Conservation (phyloP, 2,113 vertebrate species). For the Tricholaema leucomelas region DNA sequence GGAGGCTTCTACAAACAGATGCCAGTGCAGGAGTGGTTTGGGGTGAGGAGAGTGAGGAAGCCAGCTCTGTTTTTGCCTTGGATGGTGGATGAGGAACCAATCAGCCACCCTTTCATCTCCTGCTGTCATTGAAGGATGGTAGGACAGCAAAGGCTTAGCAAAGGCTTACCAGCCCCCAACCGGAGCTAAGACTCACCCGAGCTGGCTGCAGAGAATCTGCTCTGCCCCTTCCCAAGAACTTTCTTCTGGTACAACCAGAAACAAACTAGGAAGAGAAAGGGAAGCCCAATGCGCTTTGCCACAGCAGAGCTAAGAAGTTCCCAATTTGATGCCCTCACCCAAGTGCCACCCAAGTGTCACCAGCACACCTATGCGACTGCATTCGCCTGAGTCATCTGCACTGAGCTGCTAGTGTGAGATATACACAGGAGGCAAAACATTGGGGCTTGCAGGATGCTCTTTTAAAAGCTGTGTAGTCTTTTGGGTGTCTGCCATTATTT, state of each 20-base stretch:
- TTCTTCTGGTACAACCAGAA: neutral
- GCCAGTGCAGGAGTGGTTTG: neutral
- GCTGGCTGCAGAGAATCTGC: neutral
- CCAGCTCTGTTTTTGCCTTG: neutral
- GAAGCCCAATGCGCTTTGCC: neutral
- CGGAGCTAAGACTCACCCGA: neutral
- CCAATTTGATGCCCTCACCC: too few species aligned
- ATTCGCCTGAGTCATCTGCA: neutral
- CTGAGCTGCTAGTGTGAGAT: neutral
- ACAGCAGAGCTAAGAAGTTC: neutral
- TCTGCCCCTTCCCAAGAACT: neutral
- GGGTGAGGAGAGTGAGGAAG: neutral
- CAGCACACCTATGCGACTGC: neutral
- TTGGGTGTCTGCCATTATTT: neutral
- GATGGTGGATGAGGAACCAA: neutral
- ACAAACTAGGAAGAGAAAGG: neutral
- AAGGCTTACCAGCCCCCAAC: neutral
- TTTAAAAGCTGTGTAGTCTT: neutral
- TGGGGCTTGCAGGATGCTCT: neutral
- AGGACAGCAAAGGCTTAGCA: neutral
- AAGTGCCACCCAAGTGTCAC: neutral
- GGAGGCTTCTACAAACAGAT: neutral
- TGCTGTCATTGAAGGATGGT: neutral
- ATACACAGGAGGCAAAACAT: neutral
- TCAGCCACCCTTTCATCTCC: neutral